phyloP scores from a whole-genome alignment of 1,140 invertebrate species.

The Macrosteles quadrilineatus region DNA sequence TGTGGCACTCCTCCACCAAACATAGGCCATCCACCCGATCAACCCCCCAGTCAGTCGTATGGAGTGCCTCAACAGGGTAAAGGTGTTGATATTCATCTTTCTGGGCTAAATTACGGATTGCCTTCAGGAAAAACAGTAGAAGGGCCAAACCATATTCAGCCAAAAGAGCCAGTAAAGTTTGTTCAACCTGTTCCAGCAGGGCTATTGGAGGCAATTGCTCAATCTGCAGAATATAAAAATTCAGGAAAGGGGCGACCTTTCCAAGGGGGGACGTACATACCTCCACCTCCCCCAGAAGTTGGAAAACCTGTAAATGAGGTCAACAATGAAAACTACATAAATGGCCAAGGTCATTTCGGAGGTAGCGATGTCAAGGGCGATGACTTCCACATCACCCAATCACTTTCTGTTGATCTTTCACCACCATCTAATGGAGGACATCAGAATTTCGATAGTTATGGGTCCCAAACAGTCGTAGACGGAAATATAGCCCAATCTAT shows the following conservation, averaged over 20 bases:
- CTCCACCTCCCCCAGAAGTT: constrained; percentile 62
- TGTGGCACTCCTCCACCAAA: constrained; percentile 43
- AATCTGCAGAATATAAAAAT: constrained; percentile 46
- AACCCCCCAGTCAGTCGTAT: constrained; percentile 6
- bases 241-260: constrained; percentile 50
- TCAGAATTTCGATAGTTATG: constrained; percentile 2
- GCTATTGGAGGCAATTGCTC: constrained; percentile 62
- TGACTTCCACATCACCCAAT: constrained; percentile 30
- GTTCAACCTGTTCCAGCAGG: constrained; percentile 67
- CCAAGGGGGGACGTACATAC: constrained; percentile 59
- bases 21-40: constrained; percentile 31
- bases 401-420: constrained; percentile 32
- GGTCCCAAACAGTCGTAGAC: not conserved
- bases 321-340: constrained; percentile 46
- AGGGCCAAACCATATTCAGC: constrained; percentile 46
- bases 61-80: not conserved
- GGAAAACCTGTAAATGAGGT: constrained; percentile 38
- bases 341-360: constrained; percentile 36
- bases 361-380: not conserved
- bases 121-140: constrained; percentile 44
- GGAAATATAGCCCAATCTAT: constrained; percentile 27
- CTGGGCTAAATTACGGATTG: constrained; percentile 34
- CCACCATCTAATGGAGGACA: constrained; percentile 31
- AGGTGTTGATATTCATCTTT: constrained; percentile 1
- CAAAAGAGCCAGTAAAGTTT: constrained; percentile 64